Percentiles rank a stretch among this genome's conserved stretches.
Evolutionary conservation across 2,797 vertebrate genomes (phyloP).

Genomic region (Pseudochirops corinnae): DNA sequence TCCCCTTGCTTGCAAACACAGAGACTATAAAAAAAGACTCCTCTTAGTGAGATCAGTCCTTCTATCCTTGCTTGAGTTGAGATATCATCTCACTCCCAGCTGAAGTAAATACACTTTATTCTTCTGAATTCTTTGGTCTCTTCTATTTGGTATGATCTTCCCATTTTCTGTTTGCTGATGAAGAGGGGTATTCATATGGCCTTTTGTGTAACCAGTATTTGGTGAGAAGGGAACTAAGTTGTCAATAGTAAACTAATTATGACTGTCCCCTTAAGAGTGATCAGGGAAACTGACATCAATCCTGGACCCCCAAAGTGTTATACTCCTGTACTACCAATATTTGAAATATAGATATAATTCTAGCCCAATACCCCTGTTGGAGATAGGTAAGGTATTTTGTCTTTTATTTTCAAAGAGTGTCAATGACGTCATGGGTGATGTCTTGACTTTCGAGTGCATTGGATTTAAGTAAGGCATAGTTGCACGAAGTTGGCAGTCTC

Average conservation of each 20-base stretch:
- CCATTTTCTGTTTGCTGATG: background rate
- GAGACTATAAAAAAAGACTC: background rate
- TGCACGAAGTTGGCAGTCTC: background rate
- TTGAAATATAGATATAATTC: background rate
- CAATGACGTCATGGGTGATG: background rate
- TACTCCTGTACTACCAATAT: background rate
- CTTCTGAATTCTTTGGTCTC: background rate
- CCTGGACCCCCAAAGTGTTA: background rate
- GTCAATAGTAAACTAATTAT: background rate
- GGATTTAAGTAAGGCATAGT: background rate
- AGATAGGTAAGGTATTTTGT: background rate
- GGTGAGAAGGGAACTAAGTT: background rate
- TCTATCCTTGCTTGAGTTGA: background rate
- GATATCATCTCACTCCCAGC: background rate
- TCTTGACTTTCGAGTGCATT: background rate
- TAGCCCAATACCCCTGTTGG: background rate
- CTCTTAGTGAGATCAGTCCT: background rate
- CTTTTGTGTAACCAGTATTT: background rate
- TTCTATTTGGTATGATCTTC: background rate
- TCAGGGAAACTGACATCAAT: background rate
- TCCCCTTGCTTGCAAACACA: background rate
- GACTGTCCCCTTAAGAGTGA: background rate
- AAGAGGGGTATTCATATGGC: background rate
- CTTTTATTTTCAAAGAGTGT: background rate
- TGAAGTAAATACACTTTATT: background rate